Evolutionary conservation across 1,140 invertebrate genomes (phyloP).

Genomic region (Drosophila yakuba): DNA sequence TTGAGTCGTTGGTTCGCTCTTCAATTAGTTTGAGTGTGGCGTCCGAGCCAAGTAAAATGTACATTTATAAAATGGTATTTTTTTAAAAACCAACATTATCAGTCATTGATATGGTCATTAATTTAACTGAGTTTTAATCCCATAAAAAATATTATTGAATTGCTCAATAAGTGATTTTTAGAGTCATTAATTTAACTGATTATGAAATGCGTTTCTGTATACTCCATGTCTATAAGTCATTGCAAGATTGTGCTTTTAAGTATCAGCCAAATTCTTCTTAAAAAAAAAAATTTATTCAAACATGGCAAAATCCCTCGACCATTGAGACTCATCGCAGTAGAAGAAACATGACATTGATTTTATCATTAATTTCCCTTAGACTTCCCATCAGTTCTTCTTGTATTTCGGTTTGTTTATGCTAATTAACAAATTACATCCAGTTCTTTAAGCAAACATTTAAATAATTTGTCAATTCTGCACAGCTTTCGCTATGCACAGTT

Average conservation of each 20-base stretch:
- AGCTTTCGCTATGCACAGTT: slow-evolving; percentile 44
- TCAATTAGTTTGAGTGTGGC: slow-evolving; percentile 38
- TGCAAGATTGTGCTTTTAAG: no score
- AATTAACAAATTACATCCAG: slow-evolving; percentile 60
- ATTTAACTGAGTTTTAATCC: slow-evolving; percentile 15
- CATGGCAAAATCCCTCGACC: no score
- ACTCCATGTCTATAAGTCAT: no score
- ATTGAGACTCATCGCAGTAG: not conserved
- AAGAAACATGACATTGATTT: slow-evolving; percentile 7
- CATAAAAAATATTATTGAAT: slow-evolving; percentile 3
- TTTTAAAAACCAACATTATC: slow-evolving; percentile 25
- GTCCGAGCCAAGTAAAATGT: slow-evolving; percentile 6
- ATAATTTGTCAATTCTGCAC: slow-evolving; percentile 70
- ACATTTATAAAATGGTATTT: slow-evolving; percentile 38
- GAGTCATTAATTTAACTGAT: not conserved
- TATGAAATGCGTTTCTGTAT: no score
- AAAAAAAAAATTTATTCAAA: not conserved
- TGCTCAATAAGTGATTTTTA: not conserved
- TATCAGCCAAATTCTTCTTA: no score
- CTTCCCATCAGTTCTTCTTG: not conserved
- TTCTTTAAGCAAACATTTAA: slow-evolving; percentile 55
- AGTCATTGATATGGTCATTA: slow-evolving; percentile 33
- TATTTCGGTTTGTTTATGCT: slow-evolving; percentile 22
- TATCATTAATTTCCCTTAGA: slow-evolving; percentile 21
- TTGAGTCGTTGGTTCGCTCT: slow-evolving; percentile 25